Evolutionary conservation across 2,888 invertebrate genomes (phyloP).

Genomic region (Kryphioiulus occultus): DNA sequence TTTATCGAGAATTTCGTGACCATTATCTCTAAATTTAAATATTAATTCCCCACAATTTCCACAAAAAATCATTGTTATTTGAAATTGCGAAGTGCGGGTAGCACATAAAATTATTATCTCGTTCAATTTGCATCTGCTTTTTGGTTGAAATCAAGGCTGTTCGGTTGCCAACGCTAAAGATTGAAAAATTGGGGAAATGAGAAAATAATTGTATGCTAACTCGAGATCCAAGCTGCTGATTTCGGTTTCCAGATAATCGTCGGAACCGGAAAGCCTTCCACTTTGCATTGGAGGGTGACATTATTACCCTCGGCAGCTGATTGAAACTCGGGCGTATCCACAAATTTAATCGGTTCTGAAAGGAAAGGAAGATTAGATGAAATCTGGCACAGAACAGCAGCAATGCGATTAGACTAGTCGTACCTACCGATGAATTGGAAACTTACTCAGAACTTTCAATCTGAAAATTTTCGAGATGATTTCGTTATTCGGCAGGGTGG

Average conservation of each 20-base stretch:
- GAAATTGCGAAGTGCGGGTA: too few relatives aligned
- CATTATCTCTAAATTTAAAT: too few relatives aligned
- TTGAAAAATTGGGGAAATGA: neutral
- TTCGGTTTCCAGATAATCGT: constrained; percentile 53
- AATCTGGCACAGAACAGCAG: neutral
- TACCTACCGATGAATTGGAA: neutral
- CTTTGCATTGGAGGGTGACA: constrained; percentile 59
- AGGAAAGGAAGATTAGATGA: neutral
- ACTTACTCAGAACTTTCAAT: constrained; percentile 11
- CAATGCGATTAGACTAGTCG: constrained; percentile 5
- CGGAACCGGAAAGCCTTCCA: constrained; percentile 62
- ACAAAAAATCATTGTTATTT: too few relatives aligned
- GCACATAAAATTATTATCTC: too few relatives aligned
- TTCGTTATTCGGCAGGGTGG: neutral
- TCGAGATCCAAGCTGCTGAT: constrained; percentile 44
- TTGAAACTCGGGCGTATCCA: constrained; percentile 66
- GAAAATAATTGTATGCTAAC: constrained; percentile 38
- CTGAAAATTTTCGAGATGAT: constrained; percentile 6
- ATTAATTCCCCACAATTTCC: too few relatives aligned
- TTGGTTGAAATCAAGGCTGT: neutral
- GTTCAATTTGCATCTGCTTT: too few relatives aligned
- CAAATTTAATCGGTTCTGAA: constrained; percentile 68
- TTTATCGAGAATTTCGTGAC: too few relatives aligned
- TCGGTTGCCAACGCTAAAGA: neutral
- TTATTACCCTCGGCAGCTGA: constrained; percentile 66